Base-by-base conservation (phyloP, 1,140 invertebrate genomes). In the Chrysomallon squamiferum region DNA sequence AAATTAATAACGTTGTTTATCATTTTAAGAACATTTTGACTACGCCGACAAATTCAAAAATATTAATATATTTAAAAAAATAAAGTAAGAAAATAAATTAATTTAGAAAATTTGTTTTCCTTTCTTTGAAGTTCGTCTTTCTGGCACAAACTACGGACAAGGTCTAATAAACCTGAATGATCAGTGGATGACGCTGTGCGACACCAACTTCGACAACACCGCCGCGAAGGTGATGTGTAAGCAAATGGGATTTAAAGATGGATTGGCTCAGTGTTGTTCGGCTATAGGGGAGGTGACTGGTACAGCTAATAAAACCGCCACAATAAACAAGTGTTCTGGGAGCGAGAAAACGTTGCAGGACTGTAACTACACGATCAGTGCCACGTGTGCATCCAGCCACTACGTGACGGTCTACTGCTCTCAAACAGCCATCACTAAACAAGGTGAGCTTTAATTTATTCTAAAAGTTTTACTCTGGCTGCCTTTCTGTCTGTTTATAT, bases 361-460 rank as follows among this genome's bases (percentile, higher is more conserved):
- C 20, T 75, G 71, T 60, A 29, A 65, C 15, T 33, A 59, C 27
- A 29, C n/a, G 0, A 49, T 33, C 7, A 60, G 59, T 20, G 15
- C 5, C 35, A 5, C 6, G 6, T 78, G 76, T 59, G 32, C 62
- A 1, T 45, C 71, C 7, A 60, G 61, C 38, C 61, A 69, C 11
- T 78, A 78, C 35, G 68, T 68, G 20, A 72, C 69, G 9, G 68
- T 76, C 20, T 69, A 71, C 33, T 78, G 76, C 47, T 71, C 67
- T 50, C 49, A 38, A 15, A 7, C 35, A 7, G 15, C 35, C 15
- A 38, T 38, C 35, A 5, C 5, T 5, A 38, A 38, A 5, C 15
- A 38, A 7, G 35, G 35, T 38, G 35, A 38, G 35, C 15, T 38
- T 38, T 7, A 5, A 38, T 38, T 38, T 7, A 15, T 38, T 38